Evolutionary conservation across 2,888 invertebrate genomes (phyloP), one percentile per base, ranked within the genome.

Genomic region (Xylocampa areola): DNA sequence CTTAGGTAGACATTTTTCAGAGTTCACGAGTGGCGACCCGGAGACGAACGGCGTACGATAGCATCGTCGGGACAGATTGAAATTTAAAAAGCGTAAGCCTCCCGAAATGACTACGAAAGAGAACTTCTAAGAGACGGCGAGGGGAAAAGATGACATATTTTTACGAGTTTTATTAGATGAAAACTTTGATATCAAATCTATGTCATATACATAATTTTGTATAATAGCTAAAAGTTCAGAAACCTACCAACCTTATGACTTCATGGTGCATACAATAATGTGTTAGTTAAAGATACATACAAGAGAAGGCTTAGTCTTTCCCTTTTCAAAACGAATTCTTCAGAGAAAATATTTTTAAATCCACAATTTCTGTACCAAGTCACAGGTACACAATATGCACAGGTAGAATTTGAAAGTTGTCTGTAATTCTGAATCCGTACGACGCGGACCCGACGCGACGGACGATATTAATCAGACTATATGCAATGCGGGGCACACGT

Each of bases 381-480:
- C 53, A 58, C 44, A 63, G 41, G n/a, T 44, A 32, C 59, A 68
- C 69, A 77, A 76, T 74, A 74, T 73, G 68, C 33, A 65, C 75
- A 65, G 68, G 77, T 79, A 76, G 67, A 68, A 80, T 85, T 80
- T 58, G 80, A 86, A 87, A 89, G 85, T 90, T 88, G 85, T 87
- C 82, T n/a, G n/a, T n/a, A n/a, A n/a, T n/a, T n/a, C n/a, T 81
- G 87, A 87, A 86, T 77, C 85, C 85, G 68, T 85, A 85, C 76
- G 71, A 77, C 67, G 35, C 19, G 44, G 41, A 70, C n/a, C n/a
- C 78, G 77, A 77, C 77, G 71, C 76, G 72, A 70, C 69, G 65
- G 73, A 74, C 83, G 86, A 90, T 90, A 91, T 91, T 90, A 91
- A 91, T 92, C 91, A 89, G 81, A 84, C 82, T 86, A 87, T 87